Evolutionary conservation across 2,797 vertebrate genomes (phyloP).

Genomic region (Esox masquinongy): DNA sequence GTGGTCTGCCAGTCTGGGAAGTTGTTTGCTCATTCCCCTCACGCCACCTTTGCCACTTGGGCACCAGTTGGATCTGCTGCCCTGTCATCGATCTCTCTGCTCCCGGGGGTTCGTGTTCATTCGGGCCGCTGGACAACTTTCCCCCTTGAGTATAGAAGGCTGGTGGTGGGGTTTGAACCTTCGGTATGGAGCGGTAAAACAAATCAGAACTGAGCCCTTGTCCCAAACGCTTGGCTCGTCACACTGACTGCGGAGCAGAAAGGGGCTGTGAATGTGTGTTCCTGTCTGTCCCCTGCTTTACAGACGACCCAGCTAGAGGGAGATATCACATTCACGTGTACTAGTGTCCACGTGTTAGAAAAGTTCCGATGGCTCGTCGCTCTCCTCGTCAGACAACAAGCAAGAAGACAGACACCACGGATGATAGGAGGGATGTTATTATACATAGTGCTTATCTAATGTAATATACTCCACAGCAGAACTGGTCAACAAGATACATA

Average conservation of each 20-base stretch:
- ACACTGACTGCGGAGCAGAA: not conserved
- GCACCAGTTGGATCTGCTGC: conserved; percentile 47
- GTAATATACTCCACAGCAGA: not conserved
- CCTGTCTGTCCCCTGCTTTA: not conserved
- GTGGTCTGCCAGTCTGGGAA: conserved; percentile 19
- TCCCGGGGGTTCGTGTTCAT: conserved; percentile 35
- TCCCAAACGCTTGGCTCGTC: not conserved
- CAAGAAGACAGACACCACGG: not conserved
- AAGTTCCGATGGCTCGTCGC: not conserved
- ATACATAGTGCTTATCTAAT: not conserved
- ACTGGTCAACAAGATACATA: no score
- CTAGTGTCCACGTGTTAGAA: not conserved
- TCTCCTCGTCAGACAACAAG: not conserved
- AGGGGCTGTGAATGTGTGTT: not conserved
- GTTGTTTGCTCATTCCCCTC: conserved; percentile 37
- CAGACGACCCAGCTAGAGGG: not conserved
- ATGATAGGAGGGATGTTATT: not conserved
- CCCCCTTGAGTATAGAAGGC: conserved; percentile 41
- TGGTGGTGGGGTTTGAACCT: conserved; percentile 4
- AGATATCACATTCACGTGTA: not conserved
- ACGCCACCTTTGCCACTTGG: conserved; percentile 36
- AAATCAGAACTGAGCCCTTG: not conserved
- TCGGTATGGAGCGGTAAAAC: not conserved
- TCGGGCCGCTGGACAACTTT: not conserved
- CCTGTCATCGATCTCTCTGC: conserved; percentile 52